Percentiles rank a stretch among this genome's conserved stretches.
Evolutionary conservation across 2,797 vertebrate species (phyloP).

Genomic region (Lophura swinhoii): DNA sequence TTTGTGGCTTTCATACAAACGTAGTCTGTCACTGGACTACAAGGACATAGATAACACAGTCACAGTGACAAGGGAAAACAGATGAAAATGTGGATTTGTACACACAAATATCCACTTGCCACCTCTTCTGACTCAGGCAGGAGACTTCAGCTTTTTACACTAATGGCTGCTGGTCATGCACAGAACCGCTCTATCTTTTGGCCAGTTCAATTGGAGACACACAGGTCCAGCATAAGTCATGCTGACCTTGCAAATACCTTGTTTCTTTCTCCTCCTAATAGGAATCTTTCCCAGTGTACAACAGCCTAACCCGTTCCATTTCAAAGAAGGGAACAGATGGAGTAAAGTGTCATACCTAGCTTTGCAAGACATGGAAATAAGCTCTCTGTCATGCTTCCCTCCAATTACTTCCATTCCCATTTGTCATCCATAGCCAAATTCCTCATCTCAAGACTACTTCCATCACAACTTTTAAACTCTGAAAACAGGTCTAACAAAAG

Average conservation of each 20-base stretch:
- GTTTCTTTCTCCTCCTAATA: neutral
- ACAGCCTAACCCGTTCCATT: neutral
- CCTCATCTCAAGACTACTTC: slow-evolving; percentile 9
- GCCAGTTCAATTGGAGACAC: neutral
- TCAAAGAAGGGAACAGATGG: neutral
- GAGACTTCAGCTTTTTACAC: neutral
- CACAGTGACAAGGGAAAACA: neutral
- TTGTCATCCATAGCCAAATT: neutral
- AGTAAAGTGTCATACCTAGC: neutral
- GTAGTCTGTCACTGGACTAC: neutral
- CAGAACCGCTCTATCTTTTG: neutral
- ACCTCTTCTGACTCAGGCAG: neutral
- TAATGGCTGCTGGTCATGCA: too few relatives aligned
- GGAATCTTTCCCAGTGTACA: neutral
- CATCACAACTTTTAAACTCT: neutral
- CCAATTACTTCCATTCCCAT: neutral
- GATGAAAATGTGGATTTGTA: neutral
- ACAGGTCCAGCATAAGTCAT: neutral
- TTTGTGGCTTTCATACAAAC: neutral
- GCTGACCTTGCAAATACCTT: neutral
- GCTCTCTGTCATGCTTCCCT: neutral
- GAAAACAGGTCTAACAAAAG: neutral
- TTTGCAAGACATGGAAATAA: slow-evolving; percentile 21
- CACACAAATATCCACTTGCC: neutral
- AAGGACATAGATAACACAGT: neutral